phyloP scores from a whole-genome alignment of 2,888 invertebrate genomes.

The Agrenia bidenticulata region DNA sequence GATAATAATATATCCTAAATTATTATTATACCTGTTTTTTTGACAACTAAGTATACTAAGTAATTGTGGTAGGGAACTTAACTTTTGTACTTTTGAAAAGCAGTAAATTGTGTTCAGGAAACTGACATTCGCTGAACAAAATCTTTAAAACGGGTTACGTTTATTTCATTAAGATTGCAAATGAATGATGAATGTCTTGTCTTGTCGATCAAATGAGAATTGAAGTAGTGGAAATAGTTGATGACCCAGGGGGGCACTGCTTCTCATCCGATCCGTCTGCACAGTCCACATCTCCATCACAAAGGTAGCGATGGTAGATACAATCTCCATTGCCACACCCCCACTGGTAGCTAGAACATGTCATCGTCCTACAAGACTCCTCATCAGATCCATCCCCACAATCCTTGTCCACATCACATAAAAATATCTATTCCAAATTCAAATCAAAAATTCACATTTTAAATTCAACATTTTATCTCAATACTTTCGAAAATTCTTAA shows the following conservation, averaged over 20 bases:
- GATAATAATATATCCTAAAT: not conserved
- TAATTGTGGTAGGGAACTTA: no score
- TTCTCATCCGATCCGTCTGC: conserved; percentile 20
- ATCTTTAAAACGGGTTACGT: not conserved
- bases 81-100: no score
- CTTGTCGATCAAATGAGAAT: no score
- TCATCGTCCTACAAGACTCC: conserved; percentile 1
- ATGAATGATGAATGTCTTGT: not conserved
- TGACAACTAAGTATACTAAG: no score
- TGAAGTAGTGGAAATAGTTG: no score
- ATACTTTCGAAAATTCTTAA: no score
- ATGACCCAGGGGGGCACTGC: not conserved
- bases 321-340: conserved; percentile 26
- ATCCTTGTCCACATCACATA: conserved; percentile 23
- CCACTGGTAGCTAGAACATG: conserved; percentile 21
- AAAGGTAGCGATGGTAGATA: conserved; percentile 23
- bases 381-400: conserved; percentile 26
- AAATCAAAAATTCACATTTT: no score
- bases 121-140: not conserved
- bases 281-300: conserved; percentile 25
- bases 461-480: no score
- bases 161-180: not conserved
- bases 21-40: no score
- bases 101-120: no score
- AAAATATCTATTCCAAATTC: conserved; percentile 21